Base-by-base conservation (phyloP, 2,113 vertebrate species). In the Pontoporia blainvillei region DNA sequence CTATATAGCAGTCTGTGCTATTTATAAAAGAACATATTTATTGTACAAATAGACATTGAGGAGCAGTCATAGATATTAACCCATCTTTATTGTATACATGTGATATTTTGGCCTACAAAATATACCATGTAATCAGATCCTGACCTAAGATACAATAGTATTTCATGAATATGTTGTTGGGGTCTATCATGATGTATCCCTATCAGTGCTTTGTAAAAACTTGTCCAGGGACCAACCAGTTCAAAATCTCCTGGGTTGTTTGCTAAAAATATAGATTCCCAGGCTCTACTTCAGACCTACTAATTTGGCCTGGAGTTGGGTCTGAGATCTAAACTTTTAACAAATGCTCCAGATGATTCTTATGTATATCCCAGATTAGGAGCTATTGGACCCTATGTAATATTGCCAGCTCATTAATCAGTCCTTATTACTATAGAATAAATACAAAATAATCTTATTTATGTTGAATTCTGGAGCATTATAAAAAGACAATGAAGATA, bases 251-350 rank as follows among this genome's bases (percentile, higher is more conserved):
- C 59, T 89, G 49, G 71, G 73, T 71, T 36, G 82, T 72, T 84
- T 92, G 69, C 21, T 97, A 90, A 96, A 96, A 87, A 64, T 49
- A 92, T 17, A 88, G 54, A 91, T 93, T 92, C 23, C 20, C 57
- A 96, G 86, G 86, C 72, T 72, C 62, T 17, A 89, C 86, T 94
- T 27, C 83, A 98, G 91, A 96, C 4, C 4, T 62, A 85, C 21
- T 66, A 94, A 96, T 66, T 76, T 39, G 84, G 69, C 27, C 62
- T 95, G 91, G 25, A 18, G 73, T 91, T 94, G 71, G 27, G 67
- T 94, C 86, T 94, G 93, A 94, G 62, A 96, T 90, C 61, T 93
- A 76, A 94, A 95, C 9, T 52, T 93, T 96, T 89, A 97, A 93
- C 41, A 95, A 96, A 97, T 93, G 39, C 2, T 88, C 72, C 61